phyloP scores from a whole-genome alignment of 1,140 invertebrate genomes.

The Diorhabda sublineata region DNA sequence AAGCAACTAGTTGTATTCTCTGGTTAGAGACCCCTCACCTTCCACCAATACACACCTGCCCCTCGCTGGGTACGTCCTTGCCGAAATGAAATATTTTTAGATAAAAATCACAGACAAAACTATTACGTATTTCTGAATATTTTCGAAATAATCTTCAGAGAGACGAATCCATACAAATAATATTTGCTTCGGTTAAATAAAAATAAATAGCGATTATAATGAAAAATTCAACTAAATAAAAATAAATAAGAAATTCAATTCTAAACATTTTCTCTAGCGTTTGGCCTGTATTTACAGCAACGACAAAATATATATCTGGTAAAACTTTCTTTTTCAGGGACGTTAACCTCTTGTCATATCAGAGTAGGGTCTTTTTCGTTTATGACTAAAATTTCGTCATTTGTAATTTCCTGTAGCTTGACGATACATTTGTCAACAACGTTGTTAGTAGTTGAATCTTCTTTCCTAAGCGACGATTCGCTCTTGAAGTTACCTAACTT shows the following conservation, averaged over 20 bases:
- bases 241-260: constrained; percentile 30
- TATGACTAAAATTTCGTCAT: constrained; percentile 19
- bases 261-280: constrained; percentile 43
- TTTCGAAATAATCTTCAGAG: too few relatives aligned
- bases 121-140: too few relatives aligned
- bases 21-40: too few relatives aligned
- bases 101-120: too few relatives aligned
- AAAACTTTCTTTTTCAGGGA: constrained; percentile 40
- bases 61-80: too few relatives aligned
- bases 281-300: constrained; percentile 45
- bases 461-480: constrained; percentile 16
- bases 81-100: too few relatives aligned
- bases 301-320: constrained; percentile 45
- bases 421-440: constrained; percentile 24
- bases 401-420: constrained; percentile 27
- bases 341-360: constrained; percentile 44
- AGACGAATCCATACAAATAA: too few relatives aligned
- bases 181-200: too few relatives aligned
- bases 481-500: constrained; percentile 18
- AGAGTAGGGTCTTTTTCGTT: constrained; percentile 29
- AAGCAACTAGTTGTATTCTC: too few relatives aligned
- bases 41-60: too few relatives aligned
- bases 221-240: constrained; percentile 24
- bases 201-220: too few relatives aligned
- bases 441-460: constrained; percentile 6